Evolutionary conservation across 2,797 vertebrate genomes (phyloP), one percentile per base, ranked within the genome.

Genomic region (Xiphophorus birchmanni): DNA sequence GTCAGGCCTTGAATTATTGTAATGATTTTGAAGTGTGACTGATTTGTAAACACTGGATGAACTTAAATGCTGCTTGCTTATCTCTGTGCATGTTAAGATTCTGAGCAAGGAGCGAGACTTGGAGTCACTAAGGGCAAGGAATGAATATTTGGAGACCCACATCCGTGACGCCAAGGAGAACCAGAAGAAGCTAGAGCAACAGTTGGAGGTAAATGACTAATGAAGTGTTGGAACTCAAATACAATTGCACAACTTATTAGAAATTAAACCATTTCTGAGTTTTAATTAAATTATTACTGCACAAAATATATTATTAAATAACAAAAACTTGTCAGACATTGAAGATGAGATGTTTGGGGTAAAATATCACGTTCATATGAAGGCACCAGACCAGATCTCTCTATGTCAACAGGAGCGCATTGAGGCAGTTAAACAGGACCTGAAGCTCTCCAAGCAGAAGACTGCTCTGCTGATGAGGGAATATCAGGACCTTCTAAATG

Each of bases 401-500:
- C 9, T 65, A 0, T 47, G 89, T 11, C 73, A 42, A 74, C 84
- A 97, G 96, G 92, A 82, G 40, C 94, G 85, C 48, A 94, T 94
- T 8, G 91, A 93, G 5, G 80, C 75, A 0, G 74, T 95, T n/a
- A 93, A 95, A 23, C 71, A 92, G 32, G 93, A 96, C 13, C 86
- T 96, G 84, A 95, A 92, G 80, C 78, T 90, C 23, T 93, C 90
- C 40, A 96, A 96, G 74, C 94, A 94, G 87, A 97, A 96, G 91
- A 96, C 96, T 45, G 91, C 94, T 44, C 88, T 95, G 74, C 92
- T 96, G 83, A 84, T 97, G 79, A 86, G 94, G 32, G 96, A 97
- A 85, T 96, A 97, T 87, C 96, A 97, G 89, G 93, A 96, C 12
- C 92, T 96, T 48, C 93, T 96, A 15, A 96, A 96, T 35, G 76